Evolutionary conservation across 2,888 invertebrate species (phyloP).

Genomic region (Bombylius major): DNA sequence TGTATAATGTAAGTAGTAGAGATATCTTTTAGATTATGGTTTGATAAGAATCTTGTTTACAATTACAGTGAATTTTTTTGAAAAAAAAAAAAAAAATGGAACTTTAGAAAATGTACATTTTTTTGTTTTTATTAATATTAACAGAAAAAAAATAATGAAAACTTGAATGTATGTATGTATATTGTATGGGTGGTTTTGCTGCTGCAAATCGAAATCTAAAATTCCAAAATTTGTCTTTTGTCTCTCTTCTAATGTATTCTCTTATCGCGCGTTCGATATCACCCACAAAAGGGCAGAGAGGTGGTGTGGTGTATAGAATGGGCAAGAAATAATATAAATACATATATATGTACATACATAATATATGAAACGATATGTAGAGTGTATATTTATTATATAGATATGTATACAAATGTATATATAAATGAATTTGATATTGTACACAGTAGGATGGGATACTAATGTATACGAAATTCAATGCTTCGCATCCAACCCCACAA

Average conservation of each 20-base stretch:
- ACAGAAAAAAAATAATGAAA: no score
- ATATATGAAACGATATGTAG: background rate
- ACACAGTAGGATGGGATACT: no score
- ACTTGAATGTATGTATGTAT: no score
- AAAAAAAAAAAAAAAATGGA: no score
- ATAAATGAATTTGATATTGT: no score
- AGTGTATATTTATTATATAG: background rate
- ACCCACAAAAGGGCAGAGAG: background rate
- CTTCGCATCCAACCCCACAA: background rate
- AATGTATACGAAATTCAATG: conserved; percentile 3
- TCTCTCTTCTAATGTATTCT: conserved; percentile 1
- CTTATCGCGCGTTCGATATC: conserved; percentile 4
- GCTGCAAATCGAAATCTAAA: background rate
- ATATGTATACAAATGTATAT: background rate
- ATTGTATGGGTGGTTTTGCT: no score
- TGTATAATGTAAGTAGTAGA: no score
- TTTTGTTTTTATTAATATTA: no score
- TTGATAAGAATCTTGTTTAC: no score
- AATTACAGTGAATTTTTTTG: no score
- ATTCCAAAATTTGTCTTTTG: conserved; percentile 2
- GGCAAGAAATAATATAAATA: background rate
- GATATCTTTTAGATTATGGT: no score
- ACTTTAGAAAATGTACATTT: no score
- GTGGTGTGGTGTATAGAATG: background rate
- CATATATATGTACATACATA: background rate